Evolutionary conservation across 2,113 vertebrate genomes (phyloP).

Genomic region (Plectropomus leopardus): DNA sequence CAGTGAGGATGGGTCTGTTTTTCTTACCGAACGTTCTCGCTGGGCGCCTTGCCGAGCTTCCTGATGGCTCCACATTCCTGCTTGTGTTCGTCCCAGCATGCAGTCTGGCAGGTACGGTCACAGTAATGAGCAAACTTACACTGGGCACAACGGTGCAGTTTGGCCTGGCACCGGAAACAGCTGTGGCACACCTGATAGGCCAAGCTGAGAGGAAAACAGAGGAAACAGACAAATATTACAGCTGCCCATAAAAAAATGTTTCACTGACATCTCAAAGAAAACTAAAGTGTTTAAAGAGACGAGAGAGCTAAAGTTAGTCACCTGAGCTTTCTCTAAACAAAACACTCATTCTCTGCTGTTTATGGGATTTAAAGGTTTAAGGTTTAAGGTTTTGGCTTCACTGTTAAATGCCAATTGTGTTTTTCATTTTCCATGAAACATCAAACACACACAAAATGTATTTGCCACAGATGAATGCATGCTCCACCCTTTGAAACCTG

Average conservation of each 20-base stretch:
- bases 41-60: constrained; percentile 85
- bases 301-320: neutral
- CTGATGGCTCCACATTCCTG: constrained; percentile 92
- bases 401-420: no score
- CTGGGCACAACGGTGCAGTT: constrained; percentile 92
- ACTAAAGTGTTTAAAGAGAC: neutral
- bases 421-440: neutral
- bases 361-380: no score
- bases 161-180: constrained; percentile 93
- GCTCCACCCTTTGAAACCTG: no score
- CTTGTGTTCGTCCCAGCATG: constrained; percentile 94
- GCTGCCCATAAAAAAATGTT: neutral
- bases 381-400: no score
- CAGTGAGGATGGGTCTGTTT: no score
- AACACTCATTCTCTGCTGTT: no score
- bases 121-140: constrained; percentile 97
- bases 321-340: no score
- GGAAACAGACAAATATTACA: neutral
- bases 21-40: constrained; percentile 91
- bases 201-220: constrained; percentile 81
- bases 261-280: neutral
- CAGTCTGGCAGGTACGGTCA: constrained; percentile 95
- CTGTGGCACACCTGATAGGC: constrained; percentile 91
- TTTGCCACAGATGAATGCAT: no score
- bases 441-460: no score